Conservation (phyloP, 2,888 invertebrate genomes). For the Ganaspis brasiliensis region DNA sequence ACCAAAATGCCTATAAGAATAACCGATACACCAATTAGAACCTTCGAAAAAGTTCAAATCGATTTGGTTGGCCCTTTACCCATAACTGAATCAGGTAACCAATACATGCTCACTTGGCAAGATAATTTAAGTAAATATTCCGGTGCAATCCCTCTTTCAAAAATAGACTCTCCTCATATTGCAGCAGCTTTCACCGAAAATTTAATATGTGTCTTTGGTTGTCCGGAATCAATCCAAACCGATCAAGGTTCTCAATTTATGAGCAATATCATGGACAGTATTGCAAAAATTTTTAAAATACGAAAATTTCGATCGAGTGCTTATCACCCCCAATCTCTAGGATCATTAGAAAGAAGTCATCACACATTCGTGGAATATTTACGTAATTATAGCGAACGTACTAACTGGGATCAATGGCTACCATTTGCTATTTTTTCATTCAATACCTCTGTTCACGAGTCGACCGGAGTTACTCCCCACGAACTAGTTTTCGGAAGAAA, state of each 20-base stretch:
- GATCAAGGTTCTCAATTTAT: slow-evolving; percentile 8
- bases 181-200: not conserved
- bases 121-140: slow-evolving; percentile 14
- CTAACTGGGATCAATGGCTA: no score
- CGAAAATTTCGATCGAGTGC: not conserved
- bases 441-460: no score
- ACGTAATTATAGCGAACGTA: no score
- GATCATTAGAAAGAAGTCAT: no score
- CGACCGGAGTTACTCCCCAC: no score
- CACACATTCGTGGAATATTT: no score
- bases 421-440: no score
- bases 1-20: no score
- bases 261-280: not conserved
- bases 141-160: not conserved
- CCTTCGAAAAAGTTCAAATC: no score
- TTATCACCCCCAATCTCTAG: not conserved
- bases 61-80: not conserved
- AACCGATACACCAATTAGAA: no score
- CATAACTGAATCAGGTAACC: not conserved
- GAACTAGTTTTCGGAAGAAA: no score
- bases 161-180: not conserved
- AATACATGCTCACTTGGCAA: not conserved
- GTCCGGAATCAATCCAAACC: not conserved
- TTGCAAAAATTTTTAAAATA: not conserved
- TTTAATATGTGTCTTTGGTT: not conserved